Evolutionary conservation across 2,113 vertebrate genomes (phyloP).

Genomic region (Paramisgurnus dabryanus): DNA sequence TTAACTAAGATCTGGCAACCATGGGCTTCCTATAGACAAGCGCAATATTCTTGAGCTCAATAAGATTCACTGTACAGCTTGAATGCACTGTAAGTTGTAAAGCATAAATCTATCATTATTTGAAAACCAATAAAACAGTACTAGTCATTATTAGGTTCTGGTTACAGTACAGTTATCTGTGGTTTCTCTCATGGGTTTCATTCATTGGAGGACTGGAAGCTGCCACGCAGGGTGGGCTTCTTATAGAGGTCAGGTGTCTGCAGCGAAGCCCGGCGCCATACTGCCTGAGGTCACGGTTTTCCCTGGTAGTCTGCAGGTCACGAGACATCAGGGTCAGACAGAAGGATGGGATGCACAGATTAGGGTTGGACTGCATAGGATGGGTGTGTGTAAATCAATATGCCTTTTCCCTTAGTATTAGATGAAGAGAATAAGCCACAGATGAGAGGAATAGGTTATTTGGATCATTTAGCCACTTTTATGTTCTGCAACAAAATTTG

Average conservation of each 20-base stretch:
- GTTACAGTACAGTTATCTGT: background rate
- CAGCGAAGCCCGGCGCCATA: slow-evolving; percentile 59
- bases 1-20: background rate
- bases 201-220: slow-evolving; percentile 4
- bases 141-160: background rate
- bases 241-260: slow-evolving; percentile 57
- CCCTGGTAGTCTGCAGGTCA: slow-evolving; percentile 55
- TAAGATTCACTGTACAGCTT: no score
- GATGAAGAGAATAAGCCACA: background rate
- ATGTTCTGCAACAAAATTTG: no score
- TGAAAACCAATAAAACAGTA: no score
- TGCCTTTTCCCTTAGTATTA: slow-evolving; percentile 7
- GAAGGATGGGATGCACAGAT: slow-evolving; percentile 33
- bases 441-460: slow-evolving; percentile 9
- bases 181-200: slow-evolving; percentile 32
- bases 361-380: background rate
- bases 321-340: slow-evolving; percentile 54
- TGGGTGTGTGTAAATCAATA: background rate
- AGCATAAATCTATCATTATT: no score
- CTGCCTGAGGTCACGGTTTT: slow-evolving; percentile 56
- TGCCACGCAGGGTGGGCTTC: slow-evolving; percentile 48
- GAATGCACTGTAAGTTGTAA: no score
- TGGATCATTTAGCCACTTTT: slow-evolving; percentile 23
- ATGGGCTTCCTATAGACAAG: background rate
- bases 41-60: no score